phyloP scores from a whole-genome alignment of 1,140 invertebrate species.

The Hydropsyche tenuis region DNA sequence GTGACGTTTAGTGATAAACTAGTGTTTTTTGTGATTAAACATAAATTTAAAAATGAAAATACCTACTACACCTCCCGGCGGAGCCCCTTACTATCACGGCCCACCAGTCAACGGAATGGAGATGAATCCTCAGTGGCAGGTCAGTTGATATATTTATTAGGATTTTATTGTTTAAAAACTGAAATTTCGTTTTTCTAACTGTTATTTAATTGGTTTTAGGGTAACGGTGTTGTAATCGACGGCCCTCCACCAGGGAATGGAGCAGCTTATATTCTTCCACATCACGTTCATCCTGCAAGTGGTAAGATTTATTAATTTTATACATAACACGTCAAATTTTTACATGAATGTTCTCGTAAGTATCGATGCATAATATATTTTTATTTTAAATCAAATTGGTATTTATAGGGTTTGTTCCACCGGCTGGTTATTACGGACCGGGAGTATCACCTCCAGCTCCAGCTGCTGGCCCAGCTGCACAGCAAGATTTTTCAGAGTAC shows the following conservation, averaged over 20 bases:
- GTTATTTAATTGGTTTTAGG: conserved; percentile 21
- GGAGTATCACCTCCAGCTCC: conserved; percentile 21
- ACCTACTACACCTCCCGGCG: conserved; percentile 35
- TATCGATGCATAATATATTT: background rate
- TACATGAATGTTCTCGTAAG: background rate
- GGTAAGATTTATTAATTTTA: conserved; percentile 26
- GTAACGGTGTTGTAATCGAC: conserved; percentile 42
- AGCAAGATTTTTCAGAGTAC: conserved; percentile 81
- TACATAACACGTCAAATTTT: background rate
- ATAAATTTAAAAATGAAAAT: conserved; percentile 43
- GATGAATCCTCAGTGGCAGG: conserved; percentile 48
- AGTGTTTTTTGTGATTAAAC: background rate
- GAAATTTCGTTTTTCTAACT: background rate
- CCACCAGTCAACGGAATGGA: conserved; percentile 44
- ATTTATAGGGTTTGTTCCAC: conserved; percentile 20
- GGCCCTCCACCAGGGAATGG: conserved; percentile 42
- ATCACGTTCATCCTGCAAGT: conserved; percentile 41
- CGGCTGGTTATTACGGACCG: conserved; percentile 22
- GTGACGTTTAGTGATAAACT: too few relatives aligned
- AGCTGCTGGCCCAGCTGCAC: conserved; percentile 39
- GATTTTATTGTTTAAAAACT: background rate
- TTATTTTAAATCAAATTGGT: too few relatives aligned
- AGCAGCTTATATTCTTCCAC: conserved; percentile 42
- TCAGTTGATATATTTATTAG: background rate
- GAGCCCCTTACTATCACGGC: conserved; percentile 37